phyloP scores from a whole-genome alignment of 1,140 invertebrate species.

The Drosophila rufa region DNA sequence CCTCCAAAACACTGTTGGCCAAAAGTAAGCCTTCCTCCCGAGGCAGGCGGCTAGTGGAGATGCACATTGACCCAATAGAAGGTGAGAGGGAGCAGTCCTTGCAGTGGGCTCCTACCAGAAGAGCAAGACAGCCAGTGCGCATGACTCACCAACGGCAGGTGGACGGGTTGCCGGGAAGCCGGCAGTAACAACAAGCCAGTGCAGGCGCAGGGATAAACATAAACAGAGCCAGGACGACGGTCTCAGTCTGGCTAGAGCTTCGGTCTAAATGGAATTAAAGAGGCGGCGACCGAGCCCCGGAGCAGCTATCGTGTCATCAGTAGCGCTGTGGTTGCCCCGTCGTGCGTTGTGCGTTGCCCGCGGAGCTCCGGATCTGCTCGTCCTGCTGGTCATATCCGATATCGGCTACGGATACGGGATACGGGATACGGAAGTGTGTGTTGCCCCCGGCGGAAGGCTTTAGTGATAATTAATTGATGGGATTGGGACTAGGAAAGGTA shows the following conservation, averaged over 20 bases:
- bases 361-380: slow-evolving; percentile 38
- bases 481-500: not conserved
- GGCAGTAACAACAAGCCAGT: slow-evolving; percentile 65
- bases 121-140: slow-evolving; percentile 39
- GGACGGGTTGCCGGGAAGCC: slow-evolving; percentile 61
- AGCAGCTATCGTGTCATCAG: slow-evolving; percentile 66
- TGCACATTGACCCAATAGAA: slow-evolving; percentile 6
- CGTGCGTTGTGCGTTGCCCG: slow-evolving; percentile 50
- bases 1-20: slow-evolving; percentile 1
- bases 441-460: slow-evolving; percentile 27
- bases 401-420: slow-evolving; percentile 14
- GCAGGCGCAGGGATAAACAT: slow-evolving; percentile 75
- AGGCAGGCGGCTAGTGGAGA: slow-evolving; percentile 1
- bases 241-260: slow-evolving; percentile 37
- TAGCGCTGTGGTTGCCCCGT: slow-evolving; percentile 58
- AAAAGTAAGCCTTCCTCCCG: not conserved
- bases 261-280: slow-evolving; percentile 71
- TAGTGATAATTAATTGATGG: slow-evolving; percentile 52
- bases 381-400: slow-evolving; percentile 23
- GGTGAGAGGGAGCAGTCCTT: not conserved
- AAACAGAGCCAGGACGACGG: slow-evolving; percentile 71
- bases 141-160: slow-evolving; percentile 58
- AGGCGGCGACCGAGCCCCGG: slow-evolving; percentile 35
- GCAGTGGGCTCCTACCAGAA: slow-evolving; percentile 5
- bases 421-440: slow-evolving; percentile 30